These are phyloP conservation scores for Meandrina meandrites DNA, from an alignment of 92 coral and sea anemone species.

Conservation along the genomic window DNA sequence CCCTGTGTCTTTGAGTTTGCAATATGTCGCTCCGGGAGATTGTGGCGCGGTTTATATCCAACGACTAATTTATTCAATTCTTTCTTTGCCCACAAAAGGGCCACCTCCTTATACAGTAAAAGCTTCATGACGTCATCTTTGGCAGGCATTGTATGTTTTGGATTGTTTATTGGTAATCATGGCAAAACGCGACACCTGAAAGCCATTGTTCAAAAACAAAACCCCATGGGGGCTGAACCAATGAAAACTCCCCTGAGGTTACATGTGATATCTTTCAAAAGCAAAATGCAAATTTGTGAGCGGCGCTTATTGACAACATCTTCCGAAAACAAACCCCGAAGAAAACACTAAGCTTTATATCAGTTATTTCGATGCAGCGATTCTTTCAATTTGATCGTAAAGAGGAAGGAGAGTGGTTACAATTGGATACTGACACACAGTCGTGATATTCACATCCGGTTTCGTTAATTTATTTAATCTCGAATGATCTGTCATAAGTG, in stretches of 20 bases:
- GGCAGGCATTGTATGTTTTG: neutral
- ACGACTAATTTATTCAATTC: constrained; percentile 13
- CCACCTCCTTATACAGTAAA: neutral
- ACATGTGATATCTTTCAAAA: neutral
- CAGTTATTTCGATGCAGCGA: neutral
- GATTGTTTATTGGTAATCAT: constrained; percentile 6
- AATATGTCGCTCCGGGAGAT: constrained; percentile 9
- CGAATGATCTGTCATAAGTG: neutral
- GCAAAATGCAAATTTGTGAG: neutral
- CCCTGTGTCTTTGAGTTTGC: neutral
- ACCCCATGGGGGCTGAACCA: neutral
- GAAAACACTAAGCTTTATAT: neutral
- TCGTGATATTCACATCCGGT: constrained; percentile 10
- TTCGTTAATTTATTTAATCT: neutral
- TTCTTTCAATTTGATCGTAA: neutral
- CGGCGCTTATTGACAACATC: neutral
- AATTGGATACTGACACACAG: neutral
- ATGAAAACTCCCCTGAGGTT: neutral
- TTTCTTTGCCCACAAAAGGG: neutral
- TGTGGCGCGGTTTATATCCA: constrained; percentile 6
- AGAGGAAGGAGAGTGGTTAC: neutral
- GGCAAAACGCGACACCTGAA: constrained; percentile 24
- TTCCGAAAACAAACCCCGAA: neutral
- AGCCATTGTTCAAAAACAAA: constrained; percentile 12
- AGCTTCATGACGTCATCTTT: constrained; percentile 4